Evolutionary conservation across 2,888 invertebrate species (phyloP).

Genomic region (Mamestra brassicae): DNA sequence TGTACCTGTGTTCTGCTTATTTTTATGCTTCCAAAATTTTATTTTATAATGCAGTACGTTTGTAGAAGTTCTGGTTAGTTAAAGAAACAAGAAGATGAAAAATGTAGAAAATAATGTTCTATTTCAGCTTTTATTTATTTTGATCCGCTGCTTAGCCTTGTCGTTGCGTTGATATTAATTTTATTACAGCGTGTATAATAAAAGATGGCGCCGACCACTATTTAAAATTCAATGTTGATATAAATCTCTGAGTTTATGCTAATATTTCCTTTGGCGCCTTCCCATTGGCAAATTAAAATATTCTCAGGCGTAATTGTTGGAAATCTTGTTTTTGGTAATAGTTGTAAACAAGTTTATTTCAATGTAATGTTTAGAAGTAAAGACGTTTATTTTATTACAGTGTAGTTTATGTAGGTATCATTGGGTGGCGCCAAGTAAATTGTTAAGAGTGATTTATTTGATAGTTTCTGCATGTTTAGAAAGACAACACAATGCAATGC

Average conservation of each 20-base stretch:
- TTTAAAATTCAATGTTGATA: slow-evolving; percentile 57
- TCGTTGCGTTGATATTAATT: slow-evolving; percentile 28
- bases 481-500: slow-evolving; percentile 38
- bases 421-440: slow-evolving; percentile 46
- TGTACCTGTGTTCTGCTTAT: neutral
- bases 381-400: slow-evolving; percentile 40
- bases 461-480: slow-evolving; percentile 23
- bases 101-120: neutral
- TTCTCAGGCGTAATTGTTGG: slow-evolving; percentile 35
- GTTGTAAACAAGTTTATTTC: slow-evolving; percentile 51
- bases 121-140: slow-evolving; percentile 20
- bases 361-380: slow-evolving; percentile 23
- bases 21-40: neutral
- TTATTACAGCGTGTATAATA: slow-evolving; percentile 48
- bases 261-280: slow-evolving; percentile 61
- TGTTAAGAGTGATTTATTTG: slow-evolving; percentile 19
- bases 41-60: neutral
- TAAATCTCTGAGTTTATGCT: slow-evolving; percentile 56
- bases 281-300: slow-evolving; percentile 54
- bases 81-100: neutral
- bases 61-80: neutral
- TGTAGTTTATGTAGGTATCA: no score
- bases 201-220: slow-evolving; percentile 59
- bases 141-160: slow-evolving; percentile 11
- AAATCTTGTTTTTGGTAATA: slow-evolving; percentile 50